A percentile compares a stretch with the other conserved stretches of the same genome.
Evolutionary conservation across 2,888 invertebrate species (phyloP).

Genomic region (Erebia epiphron): DNA sequence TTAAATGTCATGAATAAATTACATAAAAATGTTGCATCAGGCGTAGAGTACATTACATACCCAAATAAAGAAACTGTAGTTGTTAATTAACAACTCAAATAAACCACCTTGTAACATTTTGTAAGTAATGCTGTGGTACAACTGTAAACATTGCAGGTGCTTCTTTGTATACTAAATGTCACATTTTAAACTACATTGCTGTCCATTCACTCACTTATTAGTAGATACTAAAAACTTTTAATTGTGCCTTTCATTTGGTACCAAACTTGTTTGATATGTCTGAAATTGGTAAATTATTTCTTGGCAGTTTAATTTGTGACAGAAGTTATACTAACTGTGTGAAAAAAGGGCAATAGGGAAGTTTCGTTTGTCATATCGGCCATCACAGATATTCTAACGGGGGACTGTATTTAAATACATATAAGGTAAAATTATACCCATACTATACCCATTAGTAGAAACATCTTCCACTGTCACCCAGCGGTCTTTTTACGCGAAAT

Average conservation of each 20-base stretch:
- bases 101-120: slow-evolving; percentile 21
- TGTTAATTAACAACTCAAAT: slow-evolving; percentile 27
- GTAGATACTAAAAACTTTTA: not conserved
- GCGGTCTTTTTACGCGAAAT: no score
- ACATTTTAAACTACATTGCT: slow-evolving; percentile 14
- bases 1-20: not conserved
- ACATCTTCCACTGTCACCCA: no score
- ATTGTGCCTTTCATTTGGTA: not conserved
- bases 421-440: no score
- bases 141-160: slow-evolving; percentile 31
- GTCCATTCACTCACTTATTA: not conserved
- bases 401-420: no score
- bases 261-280: not conserved
- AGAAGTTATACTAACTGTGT: no score
- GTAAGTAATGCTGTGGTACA: slow-evolving; percentile 18
- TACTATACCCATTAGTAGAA: no score
- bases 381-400: not conserved
- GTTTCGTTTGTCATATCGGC: not conserved
- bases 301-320: not conserved
- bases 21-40: slow-evolving; percentile 4
- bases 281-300: not conserved
- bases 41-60: slow-evolving; percentile 10
- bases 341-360: no score
- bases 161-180: slow-evolving; percentile 22
- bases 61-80: slow-evolving; percentile 22